Evolutionary conservation across 2,888 invertebrate species (phyloP).

Genomic region (Platerodrilus igneus): DNA sequence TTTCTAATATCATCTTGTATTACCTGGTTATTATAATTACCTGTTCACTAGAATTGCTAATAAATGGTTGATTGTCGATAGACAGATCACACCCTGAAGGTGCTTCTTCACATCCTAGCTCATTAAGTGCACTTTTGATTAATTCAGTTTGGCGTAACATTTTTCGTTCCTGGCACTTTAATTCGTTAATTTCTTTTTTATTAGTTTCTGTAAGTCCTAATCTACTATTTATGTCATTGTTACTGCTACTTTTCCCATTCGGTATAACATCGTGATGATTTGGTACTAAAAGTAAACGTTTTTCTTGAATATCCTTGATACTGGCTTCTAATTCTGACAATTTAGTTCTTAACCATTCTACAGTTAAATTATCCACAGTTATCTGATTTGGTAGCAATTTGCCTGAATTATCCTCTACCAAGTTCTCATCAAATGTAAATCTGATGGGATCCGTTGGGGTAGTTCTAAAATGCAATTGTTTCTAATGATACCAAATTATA

Average conservation of each 20-base stretch:
- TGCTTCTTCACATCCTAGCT: constrained; percentile 82
- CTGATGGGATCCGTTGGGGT: constrained; percentile 71
- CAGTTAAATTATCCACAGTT: constrained; percentile 88
- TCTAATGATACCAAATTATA: too few species aligned
- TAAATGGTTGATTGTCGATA: constrained; percentile 57
- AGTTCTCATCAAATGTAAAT: constrained; percentile 82
- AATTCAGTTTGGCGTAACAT: constrained; percentile 77
- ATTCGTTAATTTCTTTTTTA: constrained; percentile 69
- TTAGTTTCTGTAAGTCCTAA: constrained; percentile 33
- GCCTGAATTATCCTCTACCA: constrained; percentile 85
- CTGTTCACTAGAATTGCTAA: constrained; percentile 63
- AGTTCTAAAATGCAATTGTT: constrained; percentile 55
- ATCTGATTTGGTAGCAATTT: constrained; percentile 81
- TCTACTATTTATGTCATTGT: constrained; percentile 37
- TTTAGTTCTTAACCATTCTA: constrained; percentile 81
- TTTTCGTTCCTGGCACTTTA: constrained; percentile 79
- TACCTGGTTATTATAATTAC: too few species aligned
- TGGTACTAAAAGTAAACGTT: constrained; percentile 41
- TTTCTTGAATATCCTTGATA: constrained; percentile 75
- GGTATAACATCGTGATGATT: constrained; percentile 34
- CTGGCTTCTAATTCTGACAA: constrained; percentile 72
- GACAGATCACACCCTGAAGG: constrained; percentile 78
- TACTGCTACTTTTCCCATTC: constrained; percentile 42
- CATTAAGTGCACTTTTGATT: constrained; percentile 78
- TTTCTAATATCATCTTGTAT: too few species aligned